Evolutionary conservation across 2,888 invertebrate genomes (phyloP), one percentile per base, ranked within the genome.

Genomic region (Trichacis sp.): DNA sequence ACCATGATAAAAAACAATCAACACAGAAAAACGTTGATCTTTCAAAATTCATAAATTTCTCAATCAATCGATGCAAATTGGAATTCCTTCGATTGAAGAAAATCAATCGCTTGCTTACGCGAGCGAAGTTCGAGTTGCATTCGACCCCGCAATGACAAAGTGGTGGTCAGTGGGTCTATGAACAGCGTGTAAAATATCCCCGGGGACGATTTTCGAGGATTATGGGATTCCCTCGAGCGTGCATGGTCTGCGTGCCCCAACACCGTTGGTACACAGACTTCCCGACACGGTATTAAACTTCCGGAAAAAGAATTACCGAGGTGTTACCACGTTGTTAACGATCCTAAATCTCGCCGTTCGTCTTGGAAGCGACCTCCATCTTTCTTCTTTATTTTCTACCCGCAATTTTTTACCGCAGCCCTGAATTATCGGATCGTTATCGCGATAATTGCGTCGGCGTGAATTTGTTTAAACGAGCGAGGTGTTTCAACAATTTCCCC

Each of bases 201-300:
- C 54, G 29, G 73, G 69, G 74, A 75, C 74, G 74, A 75, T 77
- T 76, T 72, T 73, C 71, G 68, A 71, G 77, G 76, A 77, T 77
- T 77, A 76, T 70, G 66, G 69, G 76, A 76, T 73, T 73, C 73
- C 72, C 73, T 60, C 66, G 63, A 64, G 69, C 68, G 67, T 64
- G 69, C 64, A 57, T 64, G 63, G 63, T 57, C 47, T 64, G 59
- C 67, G 64, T 62, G 67, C 64, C 59, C 19, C 69, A 57, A 60
- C 64, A 59, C 60, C 40, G 64, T 36, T 29, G 49, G 55, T 67
- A 62, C 66, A 64, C 70, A 65, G 73, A 71, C 74, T 72, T 75
- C 71, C 73, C 67, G 73, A 69, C 71, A 66, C 68, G 75, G 74
- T 76, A 76, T 76, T 74, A 76, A 73, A 73, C 73, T 74, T 72